These are phyloP conservation scores for Emydocephalus ijimae DNA, from an alignment of 2,113 vertebrate species.

Conservation along the genomic window DNA sequence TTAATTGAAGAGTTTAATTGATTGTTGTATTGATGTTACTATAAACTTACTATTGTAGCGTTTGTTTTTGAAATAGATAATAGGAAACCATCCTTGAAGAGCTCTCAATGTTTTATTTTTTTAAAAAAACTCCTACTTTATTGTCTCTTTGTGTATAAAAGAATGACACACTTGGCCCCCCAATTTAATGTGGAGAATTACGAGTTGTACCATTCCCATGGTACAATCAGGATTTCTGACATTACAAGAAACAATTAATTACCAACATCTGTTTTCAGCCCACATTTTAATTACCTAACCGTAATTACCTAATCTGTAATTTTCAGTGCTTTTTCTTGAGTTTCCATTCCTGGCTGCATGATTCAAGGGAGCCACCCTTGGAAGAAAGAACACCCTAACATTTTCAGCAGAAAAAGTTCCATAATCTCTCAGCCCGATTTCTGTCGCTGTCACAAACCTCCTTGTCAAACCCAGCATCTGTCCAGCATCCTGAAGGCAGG, in stretches of 20 bases:
- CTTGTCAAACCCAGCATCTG: slow-evolving; percentile 37
- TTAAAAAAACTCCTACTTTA: background rate
- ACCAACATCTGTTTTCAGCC: slow-evolving; percentile 78
- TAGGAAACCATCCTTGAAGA: background rate
- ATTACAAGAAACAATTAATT: slow-evolving; percentile 78
- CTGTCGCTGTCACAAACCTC: slow-evolving; percentile 25
- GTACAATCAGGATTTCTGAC: slow-evolving; percentile 73
- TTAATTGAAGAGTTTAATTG: no score
- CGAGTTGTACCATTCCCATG: slow-evolving; percentile 54
- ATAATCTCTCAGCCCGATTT: slow-evolving; percentile 25
- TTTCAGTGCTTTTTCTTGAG: slow-evolving; percentile 69
- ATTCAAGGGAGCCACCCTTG: slow-evolving; percentile 62
- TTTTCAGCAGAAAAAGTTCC: slow-evolving; percentile 8
- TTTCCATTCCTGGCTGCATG: slow-evolving; percentile 70
- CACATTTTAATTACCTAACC: slow-evolving; percentile 79
- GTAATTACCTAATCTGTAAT: no score
- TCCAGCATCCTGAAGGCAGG: background rate
- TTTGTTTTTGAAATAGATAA: no score
- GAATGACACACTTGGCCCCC: slow-evolving; percentile 45
- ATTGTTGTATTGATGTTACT: no score
- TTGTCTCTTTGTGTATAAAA: slow-evolving; percentile 2
- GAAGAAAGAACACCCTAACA: slow-evolving; percentile 47
- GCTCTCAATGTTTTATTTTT: background rate
- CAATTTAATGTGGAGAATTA: slow-evolving; percentile 48
- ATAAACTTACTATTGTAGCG: no score